Conservation (phyloP, 2,113 vertebrate species). For the Myodes glareolus region DNA sequence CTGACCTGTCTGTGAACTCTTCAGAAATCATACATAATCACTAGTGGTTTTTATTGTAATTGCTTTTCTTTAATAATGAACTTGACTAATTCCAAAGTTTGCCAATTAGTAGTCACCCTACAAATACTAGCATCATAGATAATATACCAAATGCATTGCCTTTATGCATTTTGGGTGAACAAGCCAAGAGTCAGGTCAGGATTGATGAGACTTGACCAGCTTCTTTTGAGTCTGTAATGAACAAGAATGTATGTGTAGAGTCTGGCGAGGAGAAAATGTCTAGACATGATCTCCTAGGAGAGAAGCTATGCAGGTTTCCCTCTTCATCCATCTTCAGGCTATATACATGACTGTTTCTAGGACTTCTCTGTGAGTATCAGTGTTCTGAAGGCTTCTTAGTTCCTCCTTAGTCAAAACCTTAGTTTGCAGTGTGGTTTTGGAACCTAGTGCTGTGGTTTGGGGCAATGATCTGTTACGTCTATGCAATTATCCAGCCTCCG, state of each 20-base stretch:
- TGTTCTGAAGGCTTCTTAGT: background rate
- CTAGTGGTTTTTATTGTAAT: background rate
- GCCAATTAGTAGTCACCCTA: background rate
- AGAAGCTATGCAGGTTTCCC: background rate
- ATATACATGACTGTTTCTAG: background rate
- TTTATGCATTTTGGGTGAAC: background rate
- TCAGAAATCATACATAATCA: background rate
- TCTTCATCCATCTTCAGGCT: background rate
- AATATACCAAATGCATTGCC: background rate
- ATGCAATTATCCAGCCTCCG: background rate
- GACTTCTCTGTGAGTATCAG: background rate
- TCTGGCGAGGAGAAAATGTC: background rate
- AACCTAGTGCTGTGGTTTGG: background rate
- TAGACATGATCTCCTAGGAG: background rate
- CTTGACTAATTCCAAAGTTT: conserved; percentile 11
- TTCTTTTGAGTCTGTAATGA: background rate
- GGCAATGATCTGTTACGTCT: background rate
- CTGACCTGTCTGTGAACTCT: background rate
- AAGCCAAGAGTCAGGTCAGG: background rate
- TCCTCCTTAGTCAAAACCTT: background rate
- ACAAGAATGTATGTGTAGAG: background rate
- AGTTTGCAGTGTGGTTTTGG: background rate
- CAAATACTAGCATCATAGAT: background rate
- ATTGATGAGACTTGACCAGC: background rate
- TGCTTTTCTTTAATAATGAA: background rate